These are phyloP conservation scores for Onychomys arenicola DNA, from an alignment of 2,797 vertebrate species.

Conservation along the genomic window DNA sequence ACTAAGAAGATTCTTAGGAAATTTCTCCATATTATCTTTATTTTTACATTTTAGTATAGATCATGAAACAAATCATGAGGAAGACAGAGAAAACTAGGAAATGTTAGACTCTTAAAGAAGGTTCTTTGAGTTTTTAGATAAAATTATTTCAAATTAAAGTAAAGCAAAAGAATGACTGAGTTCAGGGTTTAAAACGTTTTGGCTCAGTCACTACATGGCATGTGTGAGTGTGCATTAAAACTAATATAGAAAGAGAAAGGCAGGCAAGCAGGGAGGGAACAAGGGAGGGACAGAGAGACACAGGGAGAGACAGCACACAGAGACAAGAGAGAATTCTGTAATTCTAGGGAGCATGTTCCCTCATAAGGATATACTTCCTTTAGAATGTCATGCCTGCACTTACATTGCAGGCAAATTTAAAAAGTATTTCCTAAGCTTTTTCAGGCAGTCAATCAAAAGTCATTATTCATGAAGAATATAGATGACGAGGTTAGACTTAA, in stretches of 20 bases:
- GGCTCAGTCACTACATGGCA: background rate
- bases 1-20: slow-evolving; percentile 10
- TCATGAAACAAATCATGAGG: background rate
- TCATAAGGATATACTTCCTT: background rate
- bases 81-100: background rate
- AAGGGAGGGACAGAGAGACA: too few relatives aligned
- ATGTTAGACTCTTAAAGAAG: slow-evolving; percentile 39
- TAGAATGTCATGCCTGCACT: background rate
- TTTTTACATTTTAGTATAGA: background rate
- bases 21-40: background rate
- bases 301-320: background rate
- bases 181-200: slow-evolving; percentile 4
- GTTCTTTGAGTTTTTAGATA: slow-evolving; percentile 10
- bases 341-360: background rate
- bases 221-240: background rate
- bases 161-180: slow-evolving; percentile 22
- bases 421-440: slow-evolving; percentile 43
- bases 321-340: background rate
- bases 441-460: slow-evolving; percentile 56
- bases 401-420: background rate
- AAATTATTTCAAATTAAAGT: slow-evolving; percentile 48
- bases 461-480: slow-evolving; percentile 39
- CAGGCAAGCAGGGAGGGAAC: background rate
- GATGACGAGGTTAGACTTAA: slow-evolving; percentile 35
- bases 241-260: background rate